Base-by-base conservation (phyloP, 2,888 invertebrate species). In the Ophonus ardosiacus region DNA sequence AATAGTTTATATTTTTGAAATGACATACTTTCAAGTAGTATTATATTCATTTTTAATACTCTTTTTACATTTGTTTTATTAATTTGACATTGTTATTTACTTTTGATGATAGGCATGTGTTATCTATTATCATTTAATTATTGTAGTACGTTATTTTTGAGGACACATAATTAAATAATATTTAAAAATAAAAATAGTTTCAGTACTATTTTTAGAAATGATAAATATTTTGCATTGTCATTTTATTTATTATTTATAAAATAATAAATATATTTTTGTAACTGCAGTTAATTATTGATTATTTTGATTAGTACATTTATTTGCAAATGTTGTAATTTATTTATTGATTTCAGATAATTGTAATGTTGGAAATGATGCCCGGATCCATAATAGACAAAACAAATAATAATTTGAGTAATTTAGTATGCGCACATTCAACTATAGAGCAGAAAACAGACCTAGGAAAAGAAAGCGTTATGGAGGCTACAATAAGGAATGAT, bases 321-420 rank as follows among this genome's bases (percentile, higher is more conserved):
- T 18, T 63, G 10, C 24, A 13, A 21, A 68, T 40, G 15, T 74
- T 74, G 15, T 43, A 18, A 57, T 78, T 17, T 21, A 13, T n/a
- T 3, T 57, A 78, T 78, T 15, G 59, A 57, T 81, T 81, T 81
- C 57, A 81, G 81, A 57, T 74, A 57, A 68, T 51, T 43, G 57
- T 51, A 71, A 81, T 84, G 78, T 18, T 84, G 51, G 84, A 78
- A 78, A 84, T 84, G 84, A 84, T 84, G 84, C 84, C 84, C n/a
- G 84, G 78, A 84, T 84, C 78, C 24, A 21, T 78, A 65, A 0
- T 84, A 31, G 78, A 78, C 21, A 84, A 84, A 78, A 78, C 84
- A 84, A 84, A 84, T 56, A 84, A 84, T 63, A 78, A 78, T 63
- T 78, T 84, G 24, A 84, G 51, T 21, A 78, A 78, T 59, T 51